Base-by-base conservation (phyloP, 2,797 vertebrate species). In the Arctocebus calabarensis region DNA sequence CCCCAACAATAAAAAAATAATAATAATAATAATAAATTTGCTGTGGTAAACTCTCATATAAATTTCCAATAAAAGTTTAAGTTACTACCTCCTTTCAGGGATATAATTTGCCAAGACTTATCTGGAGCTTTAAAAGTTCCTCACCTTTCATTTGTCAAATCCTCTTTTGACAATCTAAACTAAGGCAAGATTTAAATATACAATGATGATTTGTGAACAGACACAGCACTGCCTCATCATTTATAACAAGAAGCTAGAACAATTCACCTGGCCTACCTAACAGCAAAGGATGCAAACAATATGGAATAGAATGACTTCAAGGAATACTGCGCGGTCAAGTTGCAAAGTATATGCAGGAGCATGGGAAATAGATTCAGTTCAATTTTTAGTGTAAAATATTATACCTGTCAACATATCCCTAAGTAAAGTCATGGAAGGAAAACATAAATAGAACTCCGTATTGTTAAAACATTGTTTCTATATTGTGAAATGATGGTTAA, bases 51-150 rank as follows among this genome's bases (percentile, higher is more conserved):
- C 14, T 89, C 14, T 32, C 19, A 23, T 8, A 13, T 64, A 84
- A 70, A 75, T 34, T 90, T 27, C 64, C 74, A 64, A 82, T 73
- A 70, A 87, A 78, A 91, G 78, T 70, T 62, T 73, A 71, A 73
- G 71, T 86, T 79, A 57, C 34, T 52, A 25, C 12, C 68, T 84
- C 9, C 37, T 87, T 92, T 79, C 48, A 45, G 71, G 32, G 90
- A 87, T 27, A 20, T 29, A 68, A 78, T 52, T 91, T 34, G 10
- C 32, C n/a, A 48, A 0, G 23, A 59, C 23, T 45, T 68, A 81
- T 43, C 17, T 74, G 78, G 29, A 93, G 34, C 29, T 91, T 84
- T 79, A 55, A 71, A 86, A 95, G 82, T 34, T 7, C 9, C 10
- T 77, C 1, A 1, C 73, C 70, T 94, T 86, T 17, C 3, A 55